Evolutionary conservation across 2,113 vertebrate genomes (phyloP).

Genomic region (Microtus richardsoni): DNA sequence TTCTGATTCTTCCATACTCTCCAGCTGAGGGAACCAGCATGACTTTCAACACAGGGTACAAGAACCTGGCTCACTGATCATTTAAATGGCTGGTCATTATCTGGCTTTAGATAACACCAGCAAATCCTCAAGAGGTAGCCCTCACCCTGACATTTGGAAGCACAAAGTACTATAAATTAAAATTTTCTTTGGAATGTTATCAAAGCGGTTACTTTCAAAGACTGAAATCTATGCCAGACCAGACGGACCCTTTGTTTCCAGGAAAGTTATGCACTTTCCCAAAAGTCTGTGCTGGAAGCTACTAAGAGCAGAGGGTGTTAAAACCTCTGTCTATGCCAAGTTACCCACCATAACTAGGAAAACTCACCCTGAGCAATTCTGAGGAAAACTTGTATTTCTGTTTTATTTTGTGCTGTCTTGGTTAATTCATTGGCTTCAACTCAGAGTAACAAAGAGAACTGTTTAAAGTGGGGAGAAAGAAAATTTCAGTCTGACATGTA

Average conservation of each 20-base stretch:
- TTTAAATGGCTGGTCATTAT: neutral
- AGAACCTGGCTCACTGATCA: neutral
- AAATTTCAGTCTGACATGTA: neutral
- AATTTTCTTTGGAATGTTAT: slow-evolving; percentile 13
- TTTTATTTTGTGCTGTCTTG: slow-evolving; percentile 50
- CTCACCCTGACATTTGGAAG: slow-evolving; percentile 6
- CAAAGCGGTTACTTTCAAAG: neutral
- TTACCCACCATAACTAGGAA: neutral
- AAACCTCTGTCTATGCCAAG: slow-evolving; percentile 15
- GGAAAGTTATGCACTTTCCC: neutral
- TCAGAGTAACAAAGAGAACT: slow-evolving; percentile 57
- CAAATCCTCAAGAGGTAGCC: neutral
- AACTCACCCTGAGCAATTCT: neutral
- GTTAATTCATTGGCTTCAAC: slow-evolving; percentile 41
- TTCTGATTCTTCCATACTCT: slow-evolving; percentile 54
- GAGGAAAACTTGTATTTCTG: slow-evolving; percentile 43
- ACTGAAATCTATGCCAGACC: neutral
- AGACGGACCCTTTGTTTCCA: slow-evolving; percentile 52
- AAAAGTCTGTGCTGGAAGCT: slow-evolving; percentile 43
- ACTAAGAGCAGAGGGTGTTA: neutral
- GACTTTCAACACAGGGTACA: slow-evolving; percentile 24
- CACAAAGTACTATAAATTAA: neutral
- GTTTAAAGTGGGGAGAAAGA: neutral
- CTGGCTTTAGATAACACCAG: neutral
- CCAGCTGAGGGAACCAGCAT: slow-evolving; percentile 43